phyloP scores from a whole-genome alignment of 1,140 invertebrate genomes.

The Homalodisca vitripennis region DNA sequence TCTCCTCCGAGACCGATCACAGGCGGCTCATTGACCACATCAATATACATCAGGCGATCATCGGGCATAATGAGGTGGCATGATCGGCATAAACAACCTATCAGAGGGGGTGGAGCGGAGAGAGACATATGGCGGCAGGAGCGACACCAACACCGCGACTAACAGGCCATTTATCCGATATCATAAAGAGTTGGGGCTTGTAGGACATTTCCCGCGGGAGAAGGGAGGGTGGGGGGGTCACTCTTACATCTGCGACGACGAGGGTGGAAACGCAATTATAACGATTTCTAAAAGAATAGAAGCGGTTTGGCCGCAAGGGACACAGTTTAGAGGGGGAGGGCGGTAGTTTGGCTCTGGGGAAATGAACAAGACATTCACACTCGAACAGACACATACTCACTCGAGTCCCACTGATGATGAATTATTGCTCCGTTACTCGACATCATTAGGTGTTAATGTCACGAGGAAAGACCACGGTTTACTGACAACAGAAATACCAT shows the following conservation, averaged over 20 bases:
- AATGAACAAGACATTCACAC: constrained; percentile 27
- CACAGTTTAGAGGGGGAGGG: constrained; percentile 17
- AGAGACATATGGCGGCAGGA: constrained; percentile 1
- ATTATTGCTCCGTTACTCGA: not conserved
- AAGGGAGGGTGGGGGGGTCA: not conserved
- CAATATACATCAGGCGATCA: constrained; percentile 3
- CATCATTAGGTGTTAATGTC: too few species aligned
- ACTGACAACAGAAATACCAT: too few species aligned
- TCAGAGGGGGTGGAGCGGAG: too few species aligned
- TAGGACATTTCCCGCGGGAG: constrained; percentile 9
- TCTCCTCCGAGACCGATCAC: too few species aligned
- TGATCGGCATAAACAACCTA: too few species aligned
- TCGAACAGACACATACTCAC: not conserved
- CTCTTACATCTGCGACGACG: constrained; percentile 15
- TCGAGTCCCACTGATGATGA: too few species aligned
- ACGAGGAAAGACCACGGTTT: too few species aligned
- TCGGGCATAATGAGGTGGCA: constrained; percentile 11
- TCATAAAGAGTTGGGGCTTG: constrained; percentile 15
- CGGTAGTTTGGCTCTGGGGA: constrained; percentile 23
- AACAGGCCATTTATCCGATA: constrained; percentile 17
- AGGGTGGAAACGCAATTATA: constrained; percentile 27
- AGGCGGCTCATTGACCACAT: constrained; percentile 7
- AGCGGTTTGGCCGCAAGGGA: constrained; percentile 23
- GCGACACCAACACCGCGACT: too few species aligned
- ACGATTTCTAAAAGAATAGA: constrained; percentile 29